phyloP scores from a whole-genome alignment of 1,140 invertebrate species.

The Calephelis virginiensis region DNA sequence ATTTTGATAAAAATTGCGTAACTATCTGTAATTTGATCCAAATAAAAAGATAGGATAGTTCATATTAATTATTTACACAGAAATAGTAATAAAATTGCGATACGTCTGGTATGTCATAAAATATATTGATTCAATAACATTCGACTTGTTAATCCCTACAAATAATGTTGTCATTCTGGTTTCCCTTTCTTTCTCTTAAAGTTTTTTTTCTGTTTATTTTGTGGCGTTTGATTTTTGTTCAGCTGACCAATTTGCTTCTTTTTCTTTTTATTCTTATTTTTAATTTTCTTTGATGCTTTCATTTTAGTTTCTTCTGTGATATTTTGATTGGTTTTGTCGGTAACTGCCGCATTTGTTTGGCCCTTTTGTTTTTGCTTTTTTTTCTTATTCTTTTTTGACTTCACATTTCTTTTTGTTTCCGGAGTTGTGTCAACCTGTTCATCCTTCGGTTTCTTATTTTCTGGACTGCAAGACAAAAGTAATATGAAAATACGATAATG shows the following conservation, averaged over 20 bases:
- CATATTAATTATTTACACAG: too few species aligned
- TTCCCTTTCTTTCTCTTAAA: constrained; percentile 50
- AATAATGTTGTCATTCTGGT: neutral
- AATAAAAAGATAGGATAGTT: too few species aligned
- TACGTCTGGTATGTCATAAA: neutral
- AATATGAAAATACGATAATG: too few species aligned
- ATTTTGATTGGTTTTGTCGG: constrained; percentile 43
- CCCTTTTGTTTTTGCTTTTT: constrained; percentile 3
- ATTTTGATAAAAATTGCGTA: too few species aligned
- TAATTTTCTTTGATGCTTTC: constrained; percentile 50
- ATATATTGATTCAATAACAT: constrained; percentile 20
- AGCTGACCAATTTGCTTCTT: constrained; percentile 49
- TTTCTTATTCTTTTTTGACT: constrained; percentile 5
- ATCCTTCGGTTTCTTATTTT: neutral
- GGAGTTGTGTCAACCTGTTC: neutral
- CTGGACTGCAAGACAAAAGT: neutral
- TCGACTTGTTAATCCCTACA: neutral
- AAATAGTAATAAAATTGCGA: too few species aligned
- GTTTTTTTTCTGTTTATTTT: constrained; percentile 42
- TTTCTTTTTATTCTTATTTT: constrained; percentile 59
- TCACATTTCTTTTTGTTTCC: neutral
- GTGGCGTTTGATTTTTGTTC: constrained; percentile 30
- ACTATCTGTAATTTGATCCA: too few species aligned
- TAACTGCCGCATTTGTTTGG: constrained; percentile 18
- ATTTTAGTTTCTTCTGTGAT: constrained; percentile 47